A percentile compares a stretch with the other conserved stretches of the same genome.
phyloP scores from a whole-genome alignment of 2,797 vertebrate genomes.

The Lacerta bilineata region DNA sequence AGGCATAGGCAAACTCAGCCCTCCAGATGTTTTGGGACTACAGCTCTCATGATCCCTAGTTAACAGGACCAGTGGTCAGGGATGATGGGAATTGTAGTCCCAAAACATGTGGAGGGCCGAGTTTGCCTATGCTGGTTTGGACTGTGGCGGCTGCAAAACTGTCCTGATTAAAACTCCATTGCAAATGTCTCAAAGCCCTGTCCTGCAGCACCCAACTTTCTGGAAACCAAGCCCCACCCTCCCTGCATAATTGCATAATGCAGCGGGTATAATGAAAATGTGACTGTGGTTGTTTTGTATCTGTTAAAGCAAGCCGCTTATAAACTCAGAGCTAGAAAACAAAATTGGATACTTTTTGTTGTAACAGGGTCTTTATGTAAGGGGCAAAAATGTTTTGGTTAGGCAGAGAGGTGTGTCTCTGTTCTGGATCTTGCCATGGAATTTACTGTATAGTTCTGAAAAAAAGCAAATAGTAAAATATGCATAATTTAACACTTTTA shows the following conservation, averaged over 20 bases:
- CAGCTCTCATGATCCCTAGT: too few relatives aligned
- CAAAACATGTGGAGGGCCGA: too few relatives aligned
- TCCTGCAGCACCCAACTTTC: not conserved
- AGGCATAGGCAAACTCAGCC: too few relatives aligned
- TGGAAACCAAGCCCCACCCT: not conserved
- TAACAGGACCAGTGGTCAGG: too few relatives aligned
- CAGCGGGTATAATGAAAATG: not conserved
- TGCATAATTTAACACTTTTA: not conserved
- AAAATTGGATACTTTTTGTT: not conserved
- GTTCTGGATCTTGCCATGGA: not conserved
- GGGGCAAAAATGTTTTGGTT: not conserved
- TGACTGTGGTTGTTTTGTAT: not conserved
- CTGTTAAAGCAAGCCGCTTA: constrained; percentile 33
- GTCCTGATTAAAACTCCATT: not conserved
- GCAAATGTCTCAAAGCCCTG: not conserved
- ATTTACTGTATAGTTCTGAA: not conserved
- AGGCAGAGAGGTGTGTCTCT: not conserved
- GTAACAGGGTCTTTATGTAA: not conserved
- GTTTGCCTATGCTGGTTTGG: too few relatives aligned
- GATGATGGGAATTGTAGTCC: too few relatives aligned
- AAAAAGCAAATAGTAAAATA: not conserved
- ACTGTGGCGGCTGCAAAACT: not conserved
- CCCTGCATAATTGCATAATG: not conserved
- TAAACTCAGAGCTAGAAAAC: not conserved
- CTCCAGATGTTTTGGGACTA: too few relatives aligned